phyloP scores from a whole-genome alignment of 2,797 vertebrate genomes.

The Threskiornis aethiopicus region DNA sequence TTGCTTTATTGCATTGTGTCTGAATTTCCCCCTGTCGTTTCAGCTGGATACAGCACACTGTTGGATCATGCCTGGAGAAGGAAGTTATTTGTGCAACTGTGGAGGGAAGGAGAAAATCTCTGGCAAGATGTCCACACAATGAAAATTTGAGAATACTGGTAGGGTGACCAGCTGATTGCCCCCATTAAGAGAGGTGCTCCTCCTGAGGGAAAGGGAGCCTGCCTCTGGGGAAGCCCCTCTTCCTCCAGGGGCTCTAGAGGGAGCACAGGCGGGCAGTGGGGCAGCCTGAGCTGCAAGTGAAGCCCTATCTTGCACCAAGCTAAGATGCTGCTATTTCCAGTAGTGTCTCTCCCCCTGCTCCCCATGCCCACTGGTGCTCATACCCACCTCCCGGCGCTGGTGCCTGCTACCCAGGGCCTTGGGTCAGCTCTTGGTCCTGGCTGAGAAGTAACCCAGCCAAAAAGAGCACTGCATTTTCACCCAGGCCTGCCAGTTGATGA shows the following conservation, averaged over 20 bases:
- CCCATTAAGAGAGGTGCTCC: background rate
- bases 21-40: background rate
- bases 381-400: rapidly evolving
- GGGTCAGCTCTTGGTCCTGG: background rate
- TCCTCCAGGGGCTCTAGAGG: background rate
- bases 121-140: background rate
- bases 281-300: background rate
- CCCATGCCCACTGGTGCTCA: background rate
- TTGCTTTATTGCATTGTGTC: constrained; percentile 5
- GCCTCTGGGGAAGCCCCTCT: background rate
- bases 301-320: background rate
- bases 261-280: background rate
- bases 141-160: background rate
- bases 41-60: background rate
- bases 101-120: background rate
- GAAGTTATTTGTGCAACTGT: background rate
- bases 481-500: background rate
- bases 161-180: background rate
- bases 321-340: background rate
- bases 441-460: background rate
- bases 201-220: background rate
- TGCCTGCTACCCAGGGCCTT: background rate
- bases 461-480: background rate
- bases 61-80: background rate
- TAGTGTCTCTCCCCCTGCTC: background rate